Evolutionary conservation across 2,888 invertebrate species (phyloP), one percentile per base, ranked within the genome.

Genomic region (Heliconius aoede): DNA sequence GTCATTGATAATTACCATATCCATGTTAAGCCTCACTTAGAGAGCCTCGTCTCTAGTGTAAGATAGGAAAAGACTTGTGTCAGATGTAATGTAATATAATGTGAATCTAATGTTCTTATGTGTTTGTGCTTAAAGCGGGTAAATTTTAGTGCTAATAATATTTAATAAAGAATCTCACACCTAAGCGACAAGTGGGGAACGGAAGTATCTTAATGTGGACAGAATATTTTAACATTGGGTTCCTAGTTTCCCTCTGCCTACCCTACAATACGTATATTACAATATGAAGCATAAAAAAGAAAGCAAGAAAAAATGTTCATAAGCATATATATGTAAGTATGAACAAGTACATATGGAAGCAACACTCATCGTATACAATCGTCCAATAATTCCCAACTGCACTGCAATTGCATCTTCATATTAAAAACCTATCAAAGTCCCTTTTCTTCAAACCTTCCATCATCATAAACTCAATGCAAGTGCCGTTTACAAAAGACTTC

Each of bases 401-500:
- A n/a, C 64, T n/a, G 36, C 36, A 9, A 36, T 65, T 40, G 24
- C 36, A 24, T 8, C 7, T 65, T 13, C 36, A 36, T 55, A 69
- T 51, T 69, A 69, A 55, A 55, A 69, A 32, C 30, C 51, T 55
- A 69, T 55, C 13, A 55, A 69, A 69, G 8, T 3, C 55, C 55
- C 55, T 32, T 55, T n/a, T 15, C 8, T 30, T 1, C 15, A 24
- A 36, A 13, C 32, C 30, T 69, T n/a, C 13, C 46, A 69, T 55
- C 30, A 55, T n/a, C 30, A 32, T 21, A 55, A 69, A 3, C 55
- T 1, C 32, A 51, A 69, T 69, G 32, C 13, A 69, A n/a, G 55
- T 8, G 8, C 9, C 55, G 28, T 51, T 69, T 55, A 55, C 51
- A 13, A 55, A n/a, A 55, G 55, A 69, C 69, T 55, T 30, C 32